These are phyloP conservation scores for Ailurus styani DNA, from an alignment of 2,113 vertebrate species.

Conservation along the genomic window DNA sequence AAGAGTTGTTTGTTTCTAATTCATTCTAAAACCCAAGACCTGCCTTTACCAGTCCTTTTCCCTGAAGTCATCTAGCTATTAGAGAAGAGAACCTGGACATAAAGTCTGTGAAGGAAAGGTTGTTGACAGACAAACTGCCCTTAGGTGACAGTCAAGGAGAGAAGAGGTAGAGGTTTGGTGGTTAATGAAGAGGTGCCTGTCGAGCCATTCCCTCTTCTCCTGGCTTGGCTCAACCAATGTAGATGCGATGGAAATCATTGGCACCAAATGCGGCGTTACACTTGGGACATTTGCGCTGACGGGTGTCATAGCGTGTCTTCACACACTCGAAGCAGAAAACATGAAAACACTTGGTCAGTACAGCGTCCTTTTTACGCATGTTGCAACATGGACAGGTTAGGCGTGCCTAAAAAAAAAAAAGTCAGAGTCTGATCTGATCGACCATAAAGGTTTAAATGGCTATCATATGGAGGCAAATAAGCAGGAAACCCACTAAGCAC, in stretches of 20 bases:
- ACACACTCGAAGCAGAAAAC: constrained; percentile 99
- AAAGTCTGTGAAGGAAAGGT: not conserved
- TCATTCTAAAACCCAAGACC: constrained; percentile 46
- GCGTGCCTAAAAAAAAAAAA: constrained; percentile 83
- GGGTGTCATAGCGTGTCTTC: constrained; percentile 95
- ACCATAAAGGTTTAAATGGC: not conserved
- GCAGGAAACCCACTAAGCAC: not conserved
- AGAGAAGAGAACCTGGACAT: not conserved
- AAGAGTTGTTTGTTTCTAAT: constrained; percentile 29
- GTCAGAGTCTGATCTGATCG: not conserved
- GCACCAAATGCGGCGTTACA: constrained; percentile 97
- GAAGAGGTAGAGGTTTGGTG: constrained; percentile 18
- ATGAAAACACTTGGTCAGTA: constrained; percentile 97
- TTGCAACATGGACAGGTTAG: constrained; percentile 98
- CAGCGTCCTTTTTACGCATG: constrained; percentile 95
- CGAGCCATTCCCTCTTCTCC: not conserved
- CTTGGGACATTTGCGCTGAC: constrained; percentile 97
- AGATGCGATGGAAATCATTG: constrained; percentile 97
- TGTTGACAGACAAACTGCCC: constrained; percentile 5
- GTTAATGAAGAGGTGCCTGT: not conserved
- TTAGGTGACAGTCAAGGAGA: not conserved
- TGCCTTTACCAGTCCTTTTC: not conserved
- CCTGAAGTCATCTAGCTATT: not conserved
- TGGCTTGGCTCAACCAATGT: constrained; percentile 87
- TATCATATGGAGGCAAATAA: not conserved